A percentile compares a stretch with the other conserved stretches of the same genome.
These are phyloP conservation scores for Leptopilina boulardi DNA, from an alignment of 1,140 invertebrate genomes.

Conservation along the genomic window DNA sequence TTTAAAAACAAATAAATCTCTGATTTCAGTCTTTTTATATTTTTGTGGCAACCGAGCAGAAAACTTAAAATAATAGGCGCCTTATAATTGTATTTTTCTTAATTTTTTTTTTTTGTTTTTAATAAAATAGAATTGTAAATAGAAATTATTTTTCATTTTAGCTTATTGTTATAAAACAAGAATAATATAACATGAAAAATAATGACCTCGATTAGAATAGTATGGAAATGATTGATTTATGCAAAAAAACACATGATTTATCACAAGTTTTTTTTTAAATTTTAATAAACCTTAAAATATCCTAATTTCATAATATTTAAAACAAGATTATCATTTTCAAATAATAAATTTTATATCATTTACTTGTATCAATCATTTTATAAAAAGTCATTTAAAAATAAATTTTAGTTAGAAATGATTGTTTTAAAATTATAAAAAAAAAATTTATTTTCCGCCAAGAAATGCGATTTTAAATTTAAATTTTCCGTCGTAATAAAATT, in stretches of 20 bases:
- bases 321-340: no score
- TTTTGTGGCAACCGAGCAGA: slow-evolving; percentile 15
- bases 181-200: not conserved
- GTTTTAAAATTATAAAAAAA: no score
- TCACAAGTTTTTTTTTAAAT: not conserved
- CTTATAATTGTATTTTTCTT: not conserved
- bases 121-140: not conserved
- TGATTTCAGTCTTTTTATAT: slow-evolving; percentile 14
- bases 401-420: no score
- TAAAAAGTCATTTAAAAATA: no score
- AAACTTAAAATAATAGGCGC: not conserved
- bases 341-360: no score
- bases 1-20: not conserved
- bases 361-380: no score
- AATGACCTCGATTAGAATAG: not conserved
- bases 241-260: not conserved
- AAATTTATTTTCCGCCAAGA: no score
- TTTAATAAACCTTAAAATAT: not conserved
- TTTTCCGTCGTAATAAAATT: no score
- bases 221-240: not conserved
- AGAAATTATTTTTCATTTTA: not conserved
- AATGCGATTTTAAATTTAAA: no score
- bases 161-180: not conserved
- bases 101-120: not conserved
- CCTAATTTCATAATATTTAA: not conserved